Evolutionary conservation across 1,140 invertebrate species (phyloP).

Genomic region (Drosophila sucinea): DNA sequence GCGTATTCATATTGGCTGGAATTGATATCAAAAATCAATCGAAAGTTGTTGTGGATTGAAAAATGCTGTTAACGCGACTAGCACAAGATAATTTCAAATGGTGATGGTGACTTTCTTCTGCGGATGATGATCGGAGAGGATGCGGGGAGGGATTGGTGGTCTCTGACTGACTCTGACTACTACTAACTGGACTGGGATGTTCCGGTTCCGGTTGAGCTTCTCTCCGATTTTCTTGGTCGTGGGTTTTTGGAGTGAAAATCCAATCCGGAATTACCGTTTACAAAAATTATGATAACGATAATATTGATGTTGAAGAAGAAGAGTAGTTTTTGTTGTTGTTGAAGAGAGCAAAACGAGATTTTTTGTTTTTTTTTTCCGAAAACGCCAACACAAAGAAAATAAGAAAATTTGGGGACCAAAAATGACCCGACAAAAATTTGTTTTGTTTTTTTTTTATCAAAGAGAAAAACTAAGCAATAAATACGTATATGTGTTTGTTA

Average conservation of each 20-base stretch:
- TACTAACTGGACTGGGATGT: too few species aligned
- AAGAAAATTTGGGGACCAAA: conserved; percentile 14
- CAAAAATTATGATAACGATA: conserved; percentile 44
- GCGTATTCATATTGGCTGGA: conserved; percentile 75
- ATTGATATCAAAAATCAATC: conserved; percentile 45
- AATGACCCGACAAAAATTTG: conserved; percentile 35
- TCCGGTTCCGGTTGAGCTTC: background rate
- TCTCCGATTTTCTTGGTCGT: background rate
- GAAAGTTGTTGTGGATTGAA: conserved; percentile 27
- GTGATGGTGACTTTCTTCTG: too few species aligned
- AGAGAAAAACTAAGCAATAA: conserved; percentile 81
- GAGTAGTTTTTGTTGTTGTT: conserved; percentile 14
- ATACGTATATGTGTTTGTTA: conserved; percentile 67
- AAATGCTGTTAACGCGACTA: conserved; percentile 74
- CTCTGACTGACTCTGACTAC: too few species aligned
- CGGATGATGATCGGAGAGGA: too few species aligned
- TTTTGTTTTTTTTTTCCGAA: too few species aligned
- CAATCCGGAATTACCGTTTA: conserved; percentile 2
- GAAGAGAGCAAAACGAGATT: conserved; percentile 35
- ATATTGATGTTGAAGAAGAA: conserved; percentile 30
- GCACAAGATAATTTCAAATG: conserved; percentile 42
- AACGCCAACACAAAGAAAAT: conserved; percentile 1
- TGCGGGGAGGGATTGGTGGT: too few species aligned
- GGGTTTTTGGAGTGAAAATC: background rate
- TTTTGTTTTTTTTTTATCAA: conserved; percentile 73